Evolutionary conservation across 2,888 invertebrate genomes (phyloP).

Genomic region (Cryptophagus acutangulus): DNA sequence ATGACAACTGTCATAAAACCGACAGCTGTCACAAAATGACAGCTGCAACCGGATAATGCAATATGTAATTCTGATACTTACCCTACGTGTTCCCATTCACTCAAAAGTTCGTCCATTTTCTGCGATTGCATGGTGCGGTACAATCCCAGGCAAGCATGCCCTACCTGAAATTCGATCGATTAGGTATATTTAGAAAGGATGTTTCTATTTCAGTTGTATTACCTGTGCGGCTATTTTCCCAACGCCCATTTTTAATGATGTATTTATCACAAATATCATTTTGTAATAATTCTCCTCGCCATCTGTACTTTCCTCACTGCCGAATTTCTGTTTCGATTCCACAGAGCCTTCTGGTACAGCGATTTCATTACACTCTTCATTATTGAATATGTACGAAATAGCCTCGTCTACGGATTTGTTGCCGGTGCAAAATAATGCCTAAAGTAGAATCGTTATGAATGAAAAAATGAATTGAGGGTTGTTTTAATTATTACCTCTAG

Average conservation of each 20-base stretch:
- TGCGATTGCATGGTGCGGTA: slow-evolving; percentile 50
- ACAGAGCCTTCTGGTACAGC: slow-evolving; percentile 7
- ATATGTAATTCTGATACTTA: slow-evolving; percentile 37
- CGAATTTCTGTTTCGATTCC: slow-evolving; percentile 28
- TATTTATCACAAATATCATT: slow-evolving; percentile 62
- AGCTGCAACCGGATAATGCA: too few relatives aligned
- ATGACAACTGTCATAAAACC: slow-evolving; percentile 7
- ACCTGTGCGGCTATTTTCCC: slow-evolving; percentile 59
- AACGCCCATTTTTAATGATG: slow-evolving; percentile 56
- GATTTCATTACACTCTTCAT: slow-evolving; percentile 28
- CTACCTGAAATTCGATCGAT: slow-evolving; percentile 42
- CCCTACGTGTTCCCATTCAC: slow-evolving; percentile 53
- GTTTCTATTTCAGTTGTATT: slow-evolving; percentile 24
- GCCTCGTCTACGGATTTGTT: slow-evolving; percentile 54
- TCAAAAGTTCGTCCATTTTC: slow-evolving; percentile 45
- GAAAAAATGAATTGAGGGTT: too few relatives aligned
- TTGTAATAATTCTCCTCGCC: slow-evolving; percentile 50
- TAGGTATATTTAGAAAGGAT: neutral
- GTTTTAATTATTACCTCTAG: slow-evolving; percentile 47
- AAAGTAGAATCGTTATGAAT: too few relatives aligned
- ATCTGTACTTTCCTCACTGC: too few relatives aligned
- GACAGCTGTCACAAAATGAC: neutral
- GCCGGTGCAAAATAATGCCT: slow-evolving; percentile 55
- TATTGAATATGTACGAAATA: slow-evolving; percentile 53
- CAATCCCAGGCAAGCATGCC: slow-evolving; percentile 57